Conservation (phyloP, 1,140 invertebrate genomes). For the Macrosteles quadrilineatus region DNA sequence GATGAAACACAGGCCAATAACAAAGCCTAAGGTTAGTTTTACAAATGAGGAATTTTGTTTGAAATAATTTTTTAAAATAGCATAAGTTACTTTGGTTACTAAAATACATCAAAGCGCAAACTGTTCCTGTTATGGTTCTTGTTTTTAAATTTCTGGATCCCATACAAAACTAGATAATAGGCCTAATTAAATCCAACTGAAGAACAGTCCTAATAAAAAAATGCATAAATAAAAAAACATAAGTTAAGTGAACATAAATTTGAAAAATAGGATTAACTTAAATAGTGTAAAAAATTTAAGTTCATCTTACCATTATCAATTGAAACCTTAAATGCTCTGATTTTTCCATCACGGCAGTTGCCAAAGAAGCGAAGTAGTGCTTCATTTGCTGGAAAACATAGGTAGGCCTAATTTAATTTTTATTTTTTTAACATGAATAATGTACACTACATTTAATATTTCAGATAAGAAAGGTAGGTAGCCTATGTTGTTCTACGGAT, state of each 20-base stretch:
- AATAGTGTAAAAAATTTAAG: slow-evolving; percentile 29
- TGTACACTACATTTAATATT: no score
- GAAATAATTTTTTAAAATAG: background rate
- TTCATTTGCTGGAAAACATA: slow-evolving; percentile 71
- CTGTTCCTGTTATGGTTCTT: background rate
- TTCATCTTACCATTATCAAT: slow-evolving; percentile 77
- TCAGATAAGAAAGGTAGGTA: no score
- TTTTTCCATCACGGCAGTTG: slow-evolving; percentile 78
- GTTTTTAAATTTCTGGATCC: background rate
- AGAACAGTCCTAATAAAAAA: background rate
- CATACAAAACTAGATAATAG: background rate
- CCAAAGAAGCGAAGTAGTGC: slow-evolving; percentile 77
- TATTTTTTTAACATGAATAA: no score
- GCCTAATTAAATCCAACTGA: background rate
- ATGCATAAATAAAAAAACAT: background rate
- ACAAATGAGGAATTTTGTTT: background rate
- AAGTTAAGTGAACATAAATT: background rate
- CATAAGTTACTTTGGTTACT: background rate
- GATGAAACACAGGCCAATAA: background rate
- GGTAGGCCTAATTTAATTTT: no score
- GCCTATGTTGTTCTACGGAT: no score
- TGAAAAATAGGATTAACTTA: slow-evolving; percentile 18
- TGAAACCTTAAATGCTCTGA: slow-evolving; percentile 77
- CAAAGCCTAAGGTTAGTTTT: background rate
- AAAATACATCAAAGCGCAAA: background rate